phyloP scores from a whole-genome alignment of 2,797 vertebrate genomes.

The Perdix hodgsoniae region DNA sequence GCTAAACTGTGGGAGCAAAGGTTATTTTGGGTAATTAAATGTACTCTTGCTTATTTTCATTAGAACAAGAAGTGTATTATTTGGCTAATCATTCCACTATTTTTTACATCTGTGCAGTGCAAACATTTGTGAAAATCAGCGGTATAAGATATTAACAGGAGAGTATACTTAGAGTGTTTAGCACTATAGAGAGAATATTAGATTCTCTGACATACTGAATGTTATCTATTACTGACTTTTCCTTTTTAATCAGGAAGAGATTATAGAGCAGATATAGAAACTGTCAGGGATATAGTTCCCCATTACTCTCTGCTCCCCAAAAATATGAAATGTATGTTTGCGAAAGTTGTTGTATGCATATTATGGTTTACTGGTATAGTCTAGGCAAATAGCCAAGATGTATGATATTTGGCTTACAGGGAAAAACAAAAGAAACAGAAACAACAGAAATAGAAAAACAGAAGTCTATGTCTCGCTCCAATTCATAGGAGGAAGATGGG shows the following conservation, averaged over 20 bases:
- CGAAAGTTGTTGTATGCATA: background rate
- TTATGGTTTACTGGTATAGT: slow-evolving; percentile 28
- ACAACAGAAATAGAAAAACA: background rate
- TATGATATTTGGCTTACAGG: background rate
- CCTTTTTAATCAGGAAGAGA: background rate
- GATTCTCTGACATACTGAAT: background rate
- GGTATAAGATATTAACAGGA: background rate
- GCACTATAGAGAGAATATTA: background rate
- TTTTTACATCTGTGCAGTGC: background rate
- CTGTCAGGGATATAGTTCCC: background rate
- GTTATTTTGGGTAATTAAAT: background rate
- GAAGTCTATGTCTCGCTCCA: background rate
- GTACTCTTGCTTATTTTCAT: background rate
- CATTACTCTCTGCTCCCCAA: background rate
- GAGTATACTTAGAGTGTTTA: background rate
- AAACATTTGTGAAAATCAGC: background rate
- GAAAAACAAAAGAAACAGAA: background rate
- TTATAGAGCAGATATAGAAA: background rate
- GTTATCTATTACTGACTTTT: background rate
- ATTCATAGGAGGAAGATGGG: too few relatives aligned
- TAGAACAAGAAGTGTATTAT: background rate
- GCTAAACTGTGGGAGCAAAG: background rate
- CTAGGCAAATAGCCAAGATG: slow-evolving; percentile 27
- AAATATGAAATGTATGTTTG: background rate
- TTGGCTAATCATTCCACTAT: background rate